A percentile compares a stretch with the other conserved stretches of the same genome.
Conservation (phyloP, 23 tunicate species). For the Diplosoma virens region DNA sequence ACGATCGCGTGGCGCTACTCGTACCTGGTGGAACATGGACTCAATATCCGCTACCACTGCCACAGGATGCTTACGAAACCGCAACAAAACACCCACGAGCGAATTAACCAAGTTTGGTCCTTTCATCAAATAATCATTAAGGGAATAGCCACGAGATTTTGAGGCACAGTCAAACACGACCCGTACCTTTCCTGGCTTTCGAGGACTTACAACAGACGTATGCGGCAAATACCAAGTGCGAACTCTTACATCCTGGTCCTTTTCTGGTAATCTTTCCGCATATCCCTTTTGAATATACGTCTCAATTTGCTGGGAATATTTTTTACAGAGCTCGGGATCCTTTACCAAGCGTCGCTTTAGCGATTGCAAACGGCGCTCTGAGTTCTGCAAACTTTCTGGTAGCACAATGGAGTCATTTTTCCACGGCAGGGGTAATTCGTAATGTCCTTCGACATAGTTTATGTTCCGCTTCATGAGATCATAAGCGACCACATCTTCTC, state of each 20-base stretch:
- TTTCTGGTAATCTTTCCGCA: constrained; percentile 4
- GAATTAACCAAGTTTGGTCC: constrained; percentile 41
- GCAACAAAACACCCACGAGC: constrained; percentile 17
- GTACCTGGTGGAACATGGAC: constrained; percentile 41
- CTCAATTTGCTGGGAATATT: constrained; percentile 1
- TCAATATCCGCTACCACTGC: constrained; percentile 27
- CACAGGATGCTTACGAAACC: constrained; percentile 21
- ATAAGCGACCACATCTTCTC: constrained; percentile 11
- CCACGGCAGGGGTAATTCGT: constrained; percentile 3
- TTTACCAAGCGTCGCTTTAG: neutral
- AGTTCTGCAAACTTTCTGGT: constrained; percentile 9
- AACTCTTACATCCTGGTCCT: neutral
- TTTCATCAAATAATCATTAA: constrained; percentile 12
- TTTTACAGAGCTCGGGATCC: neutral
- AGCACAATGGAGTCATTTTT: neutral
- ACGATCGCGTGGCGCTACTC: neutral
- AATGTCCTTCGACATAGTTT: constrained; percentile 1
- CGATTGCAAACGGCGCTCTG: neutral
- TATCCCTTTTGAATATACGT: neutral
- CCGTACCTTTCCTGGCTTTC: constrained; percentile 17
- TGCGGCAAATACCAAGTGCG: neutral
- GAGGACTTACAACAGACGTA: constrained; percentile 1
- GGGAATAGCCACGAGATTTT: neutral
- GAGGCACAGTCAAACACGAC: constrained; percentile 19
- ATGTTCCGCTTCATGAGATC: neutral